Evolutionary conservation across 2,888 invertebrate species (phyloP).

Genomic region (Sesamia inferens): DNA sequence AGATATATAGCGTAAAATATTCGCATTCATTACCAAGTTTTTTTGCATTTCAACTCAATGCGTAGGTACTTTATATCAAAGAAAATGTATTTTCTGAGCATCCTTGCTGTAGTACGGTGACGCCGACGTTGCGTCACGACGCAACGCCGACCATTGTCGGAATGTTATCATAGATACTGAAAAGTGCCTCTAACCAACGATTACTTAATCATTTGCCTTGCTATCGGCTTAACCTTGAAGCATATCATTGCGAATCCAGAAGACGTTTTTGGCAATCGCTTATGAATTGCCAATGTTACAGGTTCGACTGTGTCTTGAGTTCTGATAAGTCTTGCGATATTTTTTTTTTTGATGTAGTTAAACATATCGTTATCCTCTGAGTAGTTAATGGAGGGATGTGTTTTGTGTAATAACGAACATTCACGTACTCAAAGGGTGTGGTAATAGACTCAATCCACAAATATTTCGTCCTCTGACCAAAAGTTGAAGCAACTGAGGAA

Average conservation of each 20-base stretch:
- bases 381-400: not conserved
- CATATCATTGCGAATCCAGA: constrained; percentile 41
- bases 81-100: constrained; percentile 9
- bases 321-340: constrained; percentile 22
- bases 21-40: not conserved
- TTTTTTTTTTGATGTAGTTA: constrained; percentile 28
- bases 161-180: constrained; percentile 65
- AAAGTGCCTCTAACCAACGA: constrained; percentile 58
- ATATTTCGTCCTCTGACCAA: not conserved
- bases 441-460: not conserved
- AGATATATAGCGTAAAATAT: not conserved
- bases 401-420: constrained; percentile 6
- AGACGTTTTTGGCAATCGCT: constrained; percentile 26
- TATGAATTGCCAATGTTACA: constrained; percentile 21
- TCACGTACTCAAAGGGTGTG: not conserved
- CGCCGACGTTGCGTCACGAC: constrained; percentile 68
- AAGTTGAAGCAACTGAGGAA: too few relatives aligned
- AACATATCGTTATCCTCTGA: constrained; percentile 18
- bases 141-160: constrained; percentile 57
- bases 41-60: not conserved
- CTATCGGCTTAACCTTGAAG: constrained; percentile 63
- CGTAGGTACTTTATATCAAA: not conserved
- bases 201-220: constrained; percentile 68
- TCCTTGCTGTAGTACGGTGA: constrained; percentile 35
- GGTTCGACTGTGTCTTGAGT: constrained; percentile 14